A percentile compares a stretch with the other conserved stretches of the same genome.
Evolutionary conservation across 2,113 vertebrate genomes (phyloP).

Genomic region (Eurystomus gularis): DNA sequence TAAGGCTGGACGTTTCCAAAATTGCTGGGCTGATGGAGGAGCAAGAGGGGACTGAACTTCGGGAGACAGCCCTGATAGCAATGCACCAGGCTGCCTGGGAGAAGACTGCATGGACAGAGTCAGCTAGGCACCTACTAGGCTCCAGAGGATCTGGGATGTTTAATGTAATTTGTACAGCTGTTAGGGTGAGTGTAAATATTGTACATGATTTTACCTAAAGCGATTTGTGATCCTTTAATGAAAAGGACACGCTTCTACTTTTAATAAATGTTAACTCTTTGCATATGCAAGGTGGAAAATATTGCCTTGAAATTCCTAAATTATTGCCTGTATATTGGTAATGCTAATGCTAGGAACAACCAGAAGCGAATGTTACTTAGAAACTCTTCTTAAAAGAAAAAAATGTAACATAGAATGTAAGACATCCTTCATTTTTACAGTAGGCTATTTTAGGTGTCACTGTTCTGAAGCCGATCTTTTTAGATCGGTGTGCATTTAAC

Average conservation of each 20-base stretch:
- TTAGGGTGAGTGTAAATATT: slow-evolving; percentile 55
- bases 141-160: background rate
- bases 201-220: slow-evolving; percentile 43
- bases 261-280: slow-evolving; percentile 53
- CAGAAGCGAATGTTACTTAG: slow-evolving; percentile 50
- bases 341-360: slow-evolving; percentile 30
- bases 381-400: slow-evolving; percentile 15
- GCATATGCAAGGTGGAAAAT: slow-evolving; percentile 33
- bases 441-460: background rate
- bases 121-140: background rate
- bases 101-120: background rate
- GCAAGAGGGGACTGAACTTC: background rate
- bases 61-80: background rate
- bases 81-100: background rate
- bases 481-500: background rate
- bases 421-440: slow-evolving; percentile 1
- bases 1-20: background rate
- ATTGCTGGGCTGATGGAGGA: background rate
- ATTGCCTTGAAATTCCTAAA: slow-evolving; percentile 65
- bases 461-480: slow-evolving; percentile 33
- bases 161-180: background rate
- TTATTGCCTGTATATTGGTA: slow-evolving; percentile 48
- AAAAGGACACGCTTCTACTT: slow-evolving; percentile 11
- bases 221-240: slow-evolving; percentile 11
- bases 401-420: background rate